A percentile compares a stretch with the other conserved stretches of the same genome.
These are phyloP conservation scores for Umimayanthus kanabou DNA, from an alignment of 92 coral and sea anemone species.

Conservation along the genomic window DNA sequence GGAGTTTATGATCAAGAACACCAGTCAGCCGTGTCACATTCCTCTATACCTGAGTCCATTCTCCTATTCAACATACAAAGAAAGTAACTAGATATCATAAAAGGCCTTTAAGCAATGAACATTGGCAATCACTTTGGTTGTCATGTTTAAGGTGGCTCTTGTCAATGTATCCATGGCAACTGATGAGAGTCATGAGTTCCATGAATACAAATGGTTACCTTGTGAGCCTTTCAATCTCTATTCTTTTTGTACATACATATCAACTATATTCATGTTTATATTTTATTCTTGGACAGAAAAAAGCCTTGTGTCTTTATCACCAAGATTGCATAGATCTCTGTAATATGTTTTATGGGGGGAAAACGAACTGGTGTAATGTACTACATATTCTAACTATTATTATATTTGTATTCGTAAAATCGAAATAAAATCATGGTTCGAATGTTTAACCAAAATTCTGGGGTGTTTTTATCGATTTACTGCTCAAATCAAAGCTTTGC, in stretches of 20 bases:
- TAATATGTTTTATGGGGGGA: background rate
- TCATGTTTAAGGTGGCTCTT: background rate
- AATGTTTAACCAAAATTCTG: background rate
- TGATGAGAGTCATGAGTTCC: background rate
- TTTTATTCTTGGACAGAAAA: background rate
- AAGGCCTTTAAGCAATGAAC: background rate
- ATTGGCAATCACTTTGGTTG: background rate
- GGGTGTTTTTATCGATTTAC: background rate
- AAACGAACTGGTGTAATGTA: background rate
- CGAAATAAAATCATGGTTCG: background rate
- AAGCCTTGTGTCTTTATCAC: background rate
- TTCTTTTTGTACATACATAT: background rate
- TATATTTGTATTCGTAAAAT: too few species aligned
- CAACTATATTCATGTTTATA: background rate
- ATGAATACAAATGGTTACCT: background rate
- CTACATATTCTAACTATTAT: too few species aligned
- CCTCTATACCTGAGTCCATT: slow-evolving; percentile 37
- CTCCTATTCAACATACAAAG: slow-evolving; percentile 37
- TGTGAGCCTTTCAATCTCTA: background rate
- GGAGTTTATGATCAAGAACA: slow-evolving; percentile 27
- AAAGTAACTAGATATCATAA: background rate
- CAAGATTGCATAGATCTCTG: background rate
- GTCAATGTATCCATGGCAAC: background rate
- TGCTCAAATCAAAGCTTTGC: background rate
- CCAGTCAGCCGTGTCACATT: slow-evolving; percentile 27